Evolutionary conservation across 2,113 vertebrate species (phyloP), one percentile per base, ranked within the genome.

Genomic region (Typhlomys cinereus): DNA sequence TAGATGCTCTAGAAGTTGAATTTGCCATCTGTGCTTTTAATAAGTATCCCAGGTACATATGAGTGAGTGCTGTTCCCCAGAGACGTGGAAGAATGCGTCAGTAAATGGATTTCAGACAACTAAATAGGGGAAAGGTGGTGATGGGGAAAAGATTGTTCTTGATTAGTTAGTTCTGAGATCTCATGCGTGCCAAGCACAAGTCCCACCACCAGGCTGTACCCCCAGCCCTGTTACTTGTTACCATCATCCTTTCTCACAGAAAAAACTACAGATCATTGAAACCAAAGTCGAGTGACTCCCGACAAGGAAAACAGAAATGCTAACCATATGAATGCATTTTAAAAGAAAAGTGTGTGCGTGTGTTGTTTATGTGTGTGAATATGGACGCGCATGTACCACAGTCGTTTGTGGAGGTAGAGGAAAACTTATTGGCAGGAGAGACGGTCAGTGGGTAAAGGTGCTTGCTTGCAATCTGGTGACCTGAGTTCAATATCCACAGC

Each of bases 181-280:
- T 20, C 9, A 1, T 3, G 18, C 27, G 20, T 18, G 13, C 1
- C 20, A 54, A 27, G 17, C 17, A 50, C 54, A 7, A 2, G 14
- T 14, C 21, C 64, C 36, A 20, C 8, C 79, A 62, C 31, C 31
- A 23, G 48, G 52, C 3, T 39, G 23, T 31, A 44, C 3, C 39
- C 23, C 20, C 5, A 39, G 79, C 69, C 6, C 6, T n/a, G 36
- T 54, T 31, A 88, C 61, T 25, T 31, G 31, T 34, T 15, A 64
- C 2, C 59, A 85, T 57, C 44, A 75, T n/a, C n/a, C n/a, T 50
- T 85, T 67, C 46, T 78, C 64, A 74, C 0, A 46, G 48, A 71
- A 79, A 48, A 89, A n/a, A 61, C 18, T 18, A 12, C 7, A 62
- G n/a, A 66, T 23, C 31, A 57, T 0, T 73, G 44, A 91, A 78